Conservation (phyloP, 1,140 invertebrate genomes). For the Drosophila leontia region DNA sequence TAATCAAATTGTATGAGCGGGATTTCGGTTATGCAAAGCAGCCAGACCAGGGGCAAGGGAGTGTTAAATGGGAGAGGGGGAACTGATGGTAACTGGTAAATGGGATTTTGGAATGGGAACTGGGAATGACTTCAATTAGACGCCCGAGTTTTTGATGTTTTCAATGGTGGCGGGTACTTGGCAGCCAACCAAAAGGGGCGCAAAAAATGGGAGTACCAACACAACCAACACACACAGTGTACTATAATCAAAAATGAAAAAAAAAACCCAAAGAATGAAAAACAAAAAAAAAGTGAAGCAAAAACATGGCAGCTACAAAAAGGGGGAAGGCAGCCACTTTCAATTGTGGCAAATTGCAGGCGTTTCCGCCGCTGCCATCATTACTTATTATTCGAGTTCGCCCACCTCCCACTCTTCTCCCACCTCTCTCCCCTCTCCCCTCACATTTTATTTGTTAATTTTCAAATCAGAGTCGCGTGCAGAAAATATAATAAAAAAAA, state of each 20-base stretch:
- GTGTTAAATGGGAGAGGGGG: constrained; percentile 19
- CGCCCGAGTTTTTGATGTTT: constrained; percentile 57
- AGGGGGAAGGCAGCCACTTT: constrained; percentile 69
- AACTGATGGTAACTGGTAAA: not conserved
- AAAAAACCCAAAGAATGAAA: constrained; percentile 25
- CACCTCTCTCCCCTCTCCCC: not conserved
- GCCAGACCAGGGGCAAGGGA: constrained; percentile 11
- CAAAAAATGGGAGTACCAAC: constrained; percentile 45
- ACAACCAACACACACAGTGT: constrained; percentile 8
- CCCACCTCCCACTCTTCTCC: not conserved
- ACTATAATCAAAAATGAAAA: constrained; percentile 21
- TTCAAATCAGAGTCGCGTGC: constrained; percentile 71
- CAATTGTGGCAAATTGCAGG: constrained; percentile 82
- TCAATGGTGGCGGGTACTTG: constrained; percentile 55
- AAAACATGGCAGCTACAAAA: constrained; percentile 71
- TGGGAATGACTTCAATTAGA: constrained; percentile 74
- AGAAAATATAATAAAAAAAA: not conserved
- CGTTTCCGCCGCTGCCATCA: constrained; percentile 80
- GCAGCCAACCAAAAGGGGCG: constrained; percentile 78
- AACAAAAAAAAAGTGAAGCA: constrained; percentile 15
- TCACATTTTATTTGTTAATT: constrained; percentile 75
- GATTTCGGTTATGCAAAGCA: constrained; percentile 71
- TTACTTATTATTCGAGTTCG: constrained; percentile 61
- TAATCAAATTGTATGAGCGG: constrained; percentile 75
- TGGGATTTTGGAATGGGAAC: constrained; percentile 11